Percentiles rank a stretch among this genome's conserved stretches.
Evolutionary conservation across 1,140 invertebrate species (phyloP).

Genomic region (Hyphantria cunea): DNA sequence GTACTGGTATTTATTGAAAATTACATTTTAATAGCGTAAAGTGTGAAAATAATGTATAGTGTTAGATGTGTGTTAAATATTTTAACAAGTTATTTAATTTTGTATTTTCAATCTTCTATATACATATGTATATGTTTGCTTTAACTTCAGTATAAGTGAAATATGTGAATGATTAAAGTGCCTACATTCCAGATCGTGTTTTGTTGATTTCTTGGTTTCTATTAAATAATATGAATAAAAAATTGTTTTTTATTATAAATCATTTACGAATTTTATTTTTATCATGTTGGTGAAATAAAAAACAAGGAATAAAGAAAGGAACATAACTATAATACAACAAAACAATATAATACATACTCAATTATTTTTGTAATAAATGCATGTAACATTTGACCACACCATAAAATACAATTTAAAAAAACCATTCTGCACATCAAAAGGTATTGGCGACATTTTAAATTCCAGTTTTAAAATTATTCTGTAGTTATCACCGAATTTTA

Average conservation of each 20-base stretch:
- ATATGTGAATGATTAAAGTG: constrained; percentile 43
- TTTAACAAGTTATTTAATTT: constrained; percentile 12
- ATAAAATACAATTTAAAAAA: neutral
- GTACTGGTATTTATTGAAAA: constrained; percentile 9
- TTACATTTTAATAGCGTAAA: constrained; percentile 7
- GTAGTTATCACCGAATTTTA: no score
- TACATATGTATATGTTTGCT: constrained; percentile 13
- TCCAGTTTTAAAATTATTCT: no score
- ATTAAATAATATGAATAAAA: constrained; percentile 44
- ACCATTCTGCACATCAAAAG: no score
- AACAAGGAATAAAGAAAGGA: constrained; percentile 51
- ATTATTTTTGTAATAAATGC: constrained; percentile 58
- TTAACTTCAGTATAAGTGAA: constrained; percentile 15
- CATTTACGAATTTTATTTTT: neutral
- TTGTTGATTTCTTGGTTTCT: constrained; percentile 47
- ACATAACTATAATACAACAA: constrained; percentile 74
- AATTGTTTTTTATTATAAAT: constrained; percentile 12
- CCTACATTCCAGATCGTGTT: constrained; percentile 67
- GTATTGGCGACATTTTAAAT: no score
- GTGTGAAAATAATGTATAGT: constrained; percentile 8
- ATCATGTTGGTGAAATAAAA: constrained; percentile 35
- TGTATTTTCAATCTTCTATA: constrained; percentile 7
- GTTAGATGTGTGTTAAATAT: constrained; percentile 17
- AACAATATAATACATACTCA: constrained; percentile 59
- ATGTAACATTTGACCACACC: constrained; percentile 38